These are phyloP conservation scores for Rhizoglyphus robini DNA, from an alignment of 1,140 invertebrate species.

Conservation along the genomic window DNA sequence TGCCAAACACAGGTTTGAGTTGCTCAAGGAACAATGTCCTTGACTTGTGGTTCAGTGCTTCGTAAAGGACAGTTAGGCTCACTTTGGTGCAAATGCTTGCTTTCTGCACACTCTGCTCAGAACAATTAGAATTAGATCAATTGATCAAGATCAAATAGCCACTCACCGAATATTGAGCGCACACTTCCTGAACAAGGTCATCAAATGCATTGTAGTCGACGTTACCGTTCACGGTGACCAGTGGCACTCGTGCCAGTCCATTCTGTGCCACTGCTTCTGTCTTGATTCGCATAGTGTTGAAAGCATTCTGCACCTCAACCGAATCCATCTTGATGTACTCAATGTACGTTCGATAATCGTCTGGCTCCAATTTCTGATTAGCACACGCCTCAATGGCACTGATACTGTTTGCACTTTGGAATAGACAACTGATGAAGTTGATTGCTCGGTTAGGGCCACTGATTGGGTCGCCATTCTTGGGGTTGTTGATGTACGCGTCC, in stretches of 20 bases:
- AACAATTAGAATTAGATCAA: background rate
- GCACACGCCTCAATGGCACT: slow-evolving; percentile 1
- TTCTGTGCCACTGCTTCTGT: background rate
- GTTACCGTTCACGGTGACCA: slow-evolving; percentile 10
- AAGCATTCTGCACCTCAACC: background rate
- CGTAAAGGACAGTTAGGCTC: background rate
- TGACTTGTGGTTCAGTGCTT: slow-evolving; percentile 6
- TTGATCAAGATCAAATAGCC: background rate
- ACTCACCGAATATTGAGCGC: slow-evolving; percentile 2
- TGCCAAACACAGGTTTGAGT: background rate
- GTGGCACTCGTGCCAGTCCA: background rate
- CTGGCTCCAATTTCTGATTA: background rate
- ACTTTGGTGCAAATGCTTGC: slow-evolving; percentile 10
- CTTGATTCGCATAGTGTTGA: slow-evolving; percentile 12
- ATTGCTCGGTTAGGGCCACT: slow-evolving; percentile 15
- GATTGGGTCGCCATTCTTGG: slow-evolving; percentile 13
- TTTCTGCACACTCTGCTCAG: background rate
- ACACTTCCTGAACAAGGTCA: slow-evolving; percentile 20
- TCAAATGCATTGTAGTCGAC: background rate
- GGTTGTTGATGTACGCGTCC: background rate
- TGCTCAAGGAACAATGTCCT: slow-evolving; percentile 10
- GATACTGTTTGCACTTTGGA: background rate
- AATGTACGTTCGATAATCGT: slow-evolving; percentile 2
- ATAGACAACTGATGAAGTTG: slow-evolving; percentile 17
- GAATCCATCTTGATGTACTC: background rate